Percentiles rank a stretch among this genome's conserved stretches.
Conservation (phyloP, 2,888 invertebrate species). For the Ophioninae sp. region DNA sequence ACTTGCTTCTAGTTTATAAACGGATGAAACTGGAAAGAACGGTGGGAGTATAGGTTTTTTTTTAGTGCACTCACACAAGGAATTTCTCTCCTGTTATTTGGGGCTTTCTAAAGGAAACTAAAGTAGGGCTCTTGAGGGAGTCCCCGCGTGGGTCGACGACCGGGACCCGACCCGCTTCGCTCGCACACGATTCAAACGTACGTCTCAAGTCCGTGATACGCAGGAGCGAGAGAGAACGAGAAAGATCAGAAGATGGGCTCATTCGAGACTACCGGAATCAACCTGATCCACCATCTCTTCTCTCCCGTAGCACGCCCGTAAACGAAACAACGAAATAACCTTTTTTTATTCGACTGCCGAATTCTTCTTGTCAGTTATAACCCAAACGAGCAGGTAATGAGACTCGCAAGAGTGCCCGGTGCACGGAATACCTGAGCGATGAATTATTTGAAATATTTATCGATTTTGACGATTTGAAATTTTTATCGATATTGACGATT, state of each 20-base stretch:
- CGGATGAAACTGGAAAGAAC: background rate
- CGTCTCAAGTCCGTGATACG: conserved; percentile 28
- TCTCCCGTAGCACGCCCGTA: conserved; percentile 7
- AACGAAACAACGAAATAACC: conserved; percentile 32
- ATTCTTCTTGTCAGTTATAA: conserved; percentile 9
- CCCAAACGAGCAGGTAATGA: conserved; percentile 5
- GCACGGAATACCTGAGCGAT: background rate
- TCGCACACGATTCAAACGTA: conserved; percentile 43
- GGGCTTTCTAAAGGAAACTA: conserved; percentile 63
- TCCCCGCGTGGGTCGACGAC: conserved; percentile 70
- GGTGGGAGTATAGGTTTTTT: conserved; percentile 1
- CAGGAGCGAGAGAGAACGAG: conserved; percentile 8
- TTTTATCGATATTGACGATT: too few relatives aligned
- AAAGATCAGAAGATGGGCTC: conserved; percentile 1
- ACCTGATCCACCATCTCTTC: conserved; percentile 45
- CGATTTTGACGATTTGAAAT: conserved; percentile 2
- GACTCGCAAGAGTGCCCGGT: background rate
- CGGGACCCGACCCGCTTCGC: conserved; percentile 62
- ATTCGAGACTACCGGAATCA: conserved; percentile 39
- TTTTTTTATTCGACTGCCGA: conserved; percentile 32
- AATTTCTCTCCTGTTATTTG: conserved; percentile 42
- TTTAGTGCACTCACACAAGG: conserved; percentile 1
- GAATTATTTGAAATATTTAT: background rate
- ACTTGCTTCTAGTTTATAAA: background rate
- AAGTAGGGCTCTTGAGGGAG: conserved; percentile 73